These are phyloP conservation scores for Anthoscopus minutus DNA, from an alignment of 2,113 vertebrate genomes.

Conservation along the genomic window DNA sequence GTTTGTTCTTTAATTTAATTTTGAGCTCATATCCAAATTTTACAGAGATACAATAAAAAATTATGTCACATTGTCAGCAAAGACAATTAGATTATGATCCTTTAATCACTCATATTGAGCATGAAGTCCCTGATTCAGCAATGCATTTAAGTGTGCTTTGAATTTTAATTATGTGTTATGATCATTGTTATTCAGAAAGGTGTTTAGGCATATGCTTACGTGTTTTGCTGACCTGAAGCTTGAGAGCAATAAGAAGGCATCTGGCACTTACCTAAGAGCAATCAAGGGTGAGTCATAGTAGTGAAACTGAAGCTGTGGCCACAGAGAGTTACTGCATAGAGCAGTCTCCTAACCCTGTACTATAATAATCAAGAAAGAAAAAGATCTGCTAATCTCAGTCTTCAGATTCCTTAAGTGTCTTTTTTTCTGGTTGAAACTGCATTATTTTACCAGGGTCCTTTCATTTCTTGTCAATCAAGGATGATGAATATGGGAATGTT, in stretches of 20 bases:
- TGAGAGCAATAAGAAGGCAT: conserved; percentile 11
- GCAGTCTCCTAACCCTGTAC: not conserved
- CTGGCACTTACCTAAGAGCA: conserved; percentile 50
- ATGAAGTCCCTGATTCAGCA: conserved; percentile 31
- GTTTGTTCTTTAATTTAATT: conserved; percentile 18
- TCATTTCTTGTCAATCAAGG: not conserved
- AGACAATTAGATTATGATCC: not conserved
- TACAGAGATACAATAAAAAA: not conserved
- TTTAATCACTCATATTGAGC: conserved; percentile 1
- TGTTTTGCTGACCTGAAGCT: conserved; percentile 25
- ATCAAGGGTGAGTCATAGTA: conserved; percentile 12
- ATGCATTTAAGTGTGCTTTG: not conserved
- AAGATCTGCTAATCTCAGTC: not conserved
- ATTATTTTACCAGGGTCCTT: not conserved
- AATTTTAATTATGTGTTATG: conserved; percentile 17
- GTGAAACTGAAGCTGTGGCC: conserved; percentile 9
- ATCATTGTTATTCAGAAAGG: conserved; percentile 23
- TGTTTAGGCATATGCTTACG: not conserved
- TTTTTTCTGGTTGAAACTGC: not conserved
- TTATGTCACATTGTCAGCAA: not conserved
- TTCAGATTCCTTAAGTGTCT: not conserved
- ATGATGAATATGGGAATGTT: not conserved
- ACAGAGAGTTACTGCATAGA: not conserved
- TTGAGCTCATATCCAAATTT: not conserved
- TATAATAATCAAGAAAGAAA: not conserved